Conservation (phyloP, 1,140 invertebrate species). For the Caerostris darwini region DNA sequence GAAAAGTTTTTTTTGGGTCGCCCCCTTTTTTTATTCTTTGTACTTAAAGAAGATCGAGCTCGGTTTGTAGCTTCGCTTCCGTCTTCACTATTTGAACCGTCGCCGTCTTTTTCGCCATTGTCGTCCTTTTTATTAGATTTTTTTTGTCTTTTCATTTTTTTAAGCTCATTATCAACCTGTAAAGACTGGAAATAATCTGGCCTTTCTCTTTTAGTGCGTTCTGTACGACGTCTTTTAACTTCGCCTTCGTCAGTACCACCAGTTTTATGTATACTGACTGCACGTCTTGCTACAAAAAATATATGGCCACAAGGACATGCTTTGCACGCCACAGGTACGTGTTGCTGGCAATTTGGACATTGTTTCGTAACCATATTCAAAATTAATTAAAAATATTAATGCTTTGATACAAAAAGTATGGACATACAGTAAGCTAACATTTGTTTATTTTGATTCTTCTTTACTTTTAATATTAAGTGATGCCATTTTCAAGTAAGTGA, state of each 20-base stretch:
- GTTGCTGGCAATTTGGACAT: constrained; percentile 77
- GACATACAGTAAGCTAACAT: neutral
- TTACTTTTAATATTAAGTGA: neutral
- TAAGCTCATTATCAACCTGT: constrained; percentile 88
- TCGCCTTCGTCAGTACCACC: constrained; percentile 80
- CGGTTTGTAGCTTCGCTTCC: constrained; percentile 52
- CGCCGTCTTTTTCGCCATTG: constrained; percentile 72
- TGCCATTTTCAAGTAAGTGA: constrained; percentile 8
- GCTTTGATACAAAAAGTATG: neutral
- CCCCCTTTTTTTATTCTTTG: constrained; percentile 72
- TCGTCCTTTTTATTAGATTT: constrained; percentile 59
- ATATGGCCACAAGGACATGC: constrained; percentile 90
- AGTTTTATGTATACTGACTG: constrained; percentile 79
- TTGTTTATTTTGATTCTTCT: constrained; percentile 43
- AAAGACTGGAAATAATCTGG: constrained; percentile 92
- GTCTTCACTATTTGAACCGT: constrained; percentile 77
- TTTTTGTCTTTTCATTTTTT: constrained; percentile 82
- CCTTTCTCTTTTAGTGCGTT: constrained; percentile 88
- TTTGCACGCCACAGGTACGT: constrained; percentile 91
- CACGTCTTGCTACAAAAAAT: constrained; percentile 88
- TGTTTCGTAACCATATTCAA: constrained; percentile 74
- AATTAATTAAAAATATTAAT: neutral
- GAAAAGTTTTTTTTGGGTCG: constrained; percentile 74
- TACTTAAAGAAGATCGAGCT: constrained; percentile 20
- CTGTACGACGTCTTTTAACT: constrained; percentile 85